Percentiles rank a stretch among this genome's conserved stretches.
phyloP scores from a whole-genome alignment of 2,797 vertebrate species.

The Limosa lapponica region DNA sequence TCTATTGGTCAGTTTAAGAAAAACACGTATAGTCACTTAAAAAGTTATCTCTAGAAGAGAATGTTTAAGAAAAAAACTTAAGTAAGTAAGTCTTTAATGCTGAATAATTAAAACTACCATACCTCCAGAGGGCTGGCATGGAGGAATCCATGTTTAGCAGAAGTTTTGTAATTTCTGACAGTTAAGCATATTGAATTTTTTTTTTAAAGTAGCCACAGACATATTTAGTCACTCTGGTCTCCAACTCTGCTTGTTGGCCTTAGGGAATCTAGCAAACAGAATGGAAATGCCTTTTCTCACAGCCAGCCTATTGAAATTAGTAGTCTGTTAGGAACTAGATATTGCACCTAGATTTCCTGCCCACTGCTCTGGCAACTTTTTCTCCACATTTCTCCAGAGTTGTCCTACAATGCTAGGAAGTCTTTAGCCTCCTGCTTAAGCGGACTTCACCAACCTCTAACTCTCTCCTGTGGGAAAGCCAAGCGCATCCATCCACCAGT shows the following conservation, averaged over 20 bases:
- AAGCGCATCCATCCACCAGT: rapidly evolving
- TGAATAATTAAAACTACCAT: background rate
- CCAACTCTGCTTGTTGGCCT: background rate
- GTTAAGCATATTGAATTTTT: background rate
- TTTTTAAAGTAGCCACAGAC: background rate
- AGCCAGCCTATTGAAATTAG: background rate
- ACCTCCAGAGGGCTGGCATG: background rate
- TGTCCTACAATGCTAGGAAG: background rate
- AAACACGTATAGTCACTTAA: background rate
- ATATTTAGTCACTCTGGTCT: background rate
- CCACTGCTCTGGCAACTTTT: background rate
- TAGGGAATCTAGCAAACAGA: background rate
- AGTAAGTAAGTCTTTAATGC: background rate
- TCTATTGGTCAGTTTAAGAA: background rate
- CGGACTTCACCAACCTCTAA: background rate
- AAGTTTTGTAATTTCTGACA: background rate
- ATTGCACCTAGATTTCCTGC: background rate
- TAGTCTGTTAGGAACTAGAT: background rate
- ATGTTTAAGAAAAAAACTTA: background rate
- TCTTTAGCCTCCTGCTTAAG: background rate
- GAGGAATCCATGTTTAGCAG: background rate
- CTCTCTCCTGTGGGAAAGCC: background rate
- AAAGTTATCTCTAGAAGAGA: background rate
- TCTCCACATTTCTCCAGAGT: background rate
- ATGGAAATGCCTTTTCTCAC: background rate